Conservation (phyloP, 2,888 invertebrate species). For the Eupsilia transversa region DNA sequence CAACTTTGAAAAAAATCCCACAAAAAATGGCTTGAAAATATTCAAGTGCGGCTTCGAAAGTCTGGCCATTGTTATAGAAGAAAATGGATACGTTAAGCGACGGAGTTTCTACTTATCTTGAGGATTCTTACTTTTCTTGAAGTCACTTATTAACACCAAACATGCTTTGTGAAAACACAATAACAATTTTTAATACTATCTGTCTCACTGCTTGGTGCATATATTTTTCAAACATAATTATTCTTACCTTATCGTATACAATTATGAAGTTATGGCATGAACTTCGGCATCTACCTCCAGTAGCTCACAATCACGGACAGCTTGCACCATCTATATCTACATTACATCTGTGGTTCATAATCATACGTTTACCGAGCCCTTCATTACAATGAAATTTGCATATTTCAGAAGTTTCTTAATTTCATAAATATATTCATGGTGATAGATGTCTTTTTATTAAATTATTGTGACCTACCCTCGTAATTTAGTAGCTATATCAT, state of each 20-base stretch:
- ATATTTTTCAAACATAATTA: no score
- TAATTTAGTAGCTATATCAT: constrained; percentile 33
- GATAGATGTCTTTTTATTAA: constrained; percentile 52
- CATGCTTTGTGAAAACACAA: not conserved
- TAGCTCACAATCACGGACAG: no score
- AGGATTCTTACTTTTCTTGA: not conserved
- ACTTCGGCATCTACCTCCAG: not conserved
- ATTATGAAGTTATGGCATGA: not conserved
- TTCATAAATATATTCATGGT: constrained; percentile 65
- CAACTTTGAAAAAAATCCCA: constrained; percentile 12
- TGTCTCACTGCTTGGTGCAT: no score
- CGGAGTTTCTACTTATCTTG: not conserved
- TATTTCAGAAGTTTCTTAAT: constrained; percentile 61
- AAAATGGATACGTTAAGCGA: constrained; percentile 1
- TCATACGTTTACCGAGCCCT: constrained; percentile 35
- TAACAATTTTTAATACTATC: not conserved
- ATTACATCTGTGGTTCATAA: constrained; percentile 18
- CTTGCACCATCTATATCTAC: constrained; percentile 9
- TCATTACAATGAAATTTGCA: constrained; percentile 63
- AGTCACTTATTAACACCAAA: not conserved
- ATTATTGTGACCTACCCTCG: constrained; percentile 31
- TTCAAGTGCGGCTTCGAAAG: constrained; percentile 19
- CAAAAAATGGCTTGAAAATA: constrained; percentile 37
- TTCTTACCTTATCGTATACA: not conserved
- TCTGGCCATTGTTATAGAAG: constrained; percentile 5